Evolutionary conservation across 2,888 invertebrate species (phyloP).

Genomic region (Idaea dimidiata): DNA sequence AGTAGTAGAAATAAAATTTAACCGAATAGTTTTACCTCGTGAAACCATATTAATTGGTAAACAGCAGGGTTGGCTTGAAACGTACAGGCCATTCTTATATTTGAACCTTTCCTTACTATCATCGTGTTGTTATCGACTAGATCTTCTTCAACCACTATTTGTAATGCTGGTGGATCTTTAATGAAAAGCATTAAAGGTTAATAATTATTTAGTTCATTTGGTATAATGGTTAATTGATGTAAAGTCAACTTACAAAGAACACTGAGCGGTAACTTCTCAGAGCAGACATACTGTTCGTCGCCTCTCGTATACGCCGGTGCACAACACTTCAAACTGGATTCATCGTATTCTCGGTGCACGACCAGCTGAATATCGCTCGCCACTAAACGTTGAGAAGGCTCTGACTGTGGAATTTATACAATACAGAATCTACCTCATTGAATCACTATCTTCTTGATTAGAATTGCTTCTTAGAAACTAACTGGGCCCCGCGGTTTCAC

Average conservation of each 20-base stretch:
- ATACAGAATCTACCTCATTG: too few relatives aligned
- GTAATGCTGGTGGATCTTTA: slow-evolving; percentile 59
- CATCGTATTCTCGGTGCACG: slow-evolving; percentile 54
- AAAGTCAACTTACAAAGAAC: slow-evolving; percentile 55
- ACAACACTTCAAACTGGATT: slow-evolving; percentile 65
- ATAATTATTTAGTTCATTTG: neutral
- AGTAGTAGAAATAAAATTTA: too few relatives aligned
- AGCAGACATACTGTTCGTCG: slow-evolving; percentile 48
- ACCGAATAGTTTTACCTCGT: slow-evolving; percentile 45
- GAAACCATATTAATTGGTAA: slow-evolving; percentile 62
- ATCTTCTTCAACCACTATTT: slow-evolving; percentile 50
- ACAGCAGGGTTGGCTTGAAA: slow-evolving; percentile 62
- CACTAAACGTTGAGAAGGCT: slow-evolving; percentile 58
- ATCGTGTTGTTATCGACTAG: slow-evolving; percentile 51
- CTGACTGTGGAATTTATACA: slow-evolving; percentile 39
- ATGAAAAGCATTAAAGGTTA: slow-evolving; percentile 13
- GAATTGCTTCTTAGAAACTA: too few relatives aligned
- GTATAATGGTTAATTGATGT: neutral
- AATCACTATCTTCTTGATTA: too few relatives aligned
- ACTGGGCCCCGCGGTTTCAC: too few relatives aligned
- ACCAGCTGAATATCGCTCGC: slow-evolving; percentile 57
- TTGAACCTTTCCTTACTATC: slow-evolving; percentile 55
- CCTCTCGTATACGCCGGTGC: slow-evolving; percentile 50
- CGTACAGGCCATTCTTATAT: slow-evolving; percentile 58
- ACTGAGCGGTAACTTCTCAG: slow-evolving; percentile 55